A percentile compares a stretch with the other conserved stretches of the same genome.
phyloP scores from a whole-genome alignment of 2,797 vertebrate species.

The Gobio occitaniae region DNA sequence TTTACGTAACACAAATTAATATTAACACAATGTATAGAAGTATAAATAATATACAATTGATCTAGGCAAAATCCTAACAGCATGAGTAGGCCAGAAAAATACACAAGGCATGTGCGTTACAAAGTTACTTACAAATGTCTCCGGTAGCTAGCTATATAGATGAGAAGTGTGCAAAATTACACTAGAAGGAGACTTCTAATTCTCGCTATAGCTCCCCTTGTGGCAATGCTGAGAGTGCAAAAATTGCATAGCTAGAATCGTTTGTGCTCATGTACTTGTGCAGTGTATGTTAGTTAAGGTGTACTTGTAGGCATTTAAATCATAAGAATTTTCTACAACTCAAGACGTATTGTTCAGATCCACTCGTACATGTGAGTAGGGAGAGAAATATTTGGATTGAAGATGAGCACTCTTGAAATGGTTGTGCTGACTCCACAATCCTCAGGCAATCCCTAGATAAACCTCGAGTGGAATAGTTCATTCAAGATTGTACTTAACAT shows the following conservation, averaged over 20 bases:
- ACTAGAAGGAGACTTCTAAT: neutral
- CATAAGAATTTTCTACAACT: neutral
- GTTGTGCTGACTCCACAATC: slow-evolving; percentile 26
- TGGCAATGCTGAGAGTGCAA: neutral
- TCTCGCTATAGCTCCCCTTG: neutral
- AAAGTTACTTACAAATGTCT: neutral
- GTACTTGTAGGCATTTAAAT: slow-evolving; percentile 11
- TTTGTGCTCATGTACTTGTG: neutral
- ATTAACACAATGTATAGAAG: neutral
- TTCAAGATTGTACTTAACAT: slow-evolving; percentile 30
- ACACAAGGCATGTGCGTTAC: neutral
- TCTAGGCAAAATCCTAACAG: neutral
- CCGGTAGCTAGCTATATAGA: neutral
- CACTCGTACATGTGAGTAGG: neutral
- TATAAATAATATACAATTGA: neutral
- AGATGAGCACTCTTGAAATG: slow-evolving; percentile 10
- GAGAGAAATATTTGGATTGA: slow-evolving; percentile 27
- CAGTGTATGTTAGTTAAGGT: neutral
- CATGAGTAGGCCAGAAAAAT: neutral
- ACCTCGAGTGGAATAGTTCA: slow-evolving; percentile 27
- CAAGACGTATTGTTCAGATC: slow-evolving; percentile 1
- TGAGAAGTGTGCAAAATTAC: neutral
- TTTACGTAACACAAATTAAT: neutral
- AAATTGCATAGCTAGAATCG: neutral
- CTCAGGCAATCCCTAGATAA: slow-evolving; percentile 32